These are phyloP conservation scores for Nansenia antarctica DNA, from an alignment of 2,113 vertebrate species.

Conservation along the genomic window DNA sequence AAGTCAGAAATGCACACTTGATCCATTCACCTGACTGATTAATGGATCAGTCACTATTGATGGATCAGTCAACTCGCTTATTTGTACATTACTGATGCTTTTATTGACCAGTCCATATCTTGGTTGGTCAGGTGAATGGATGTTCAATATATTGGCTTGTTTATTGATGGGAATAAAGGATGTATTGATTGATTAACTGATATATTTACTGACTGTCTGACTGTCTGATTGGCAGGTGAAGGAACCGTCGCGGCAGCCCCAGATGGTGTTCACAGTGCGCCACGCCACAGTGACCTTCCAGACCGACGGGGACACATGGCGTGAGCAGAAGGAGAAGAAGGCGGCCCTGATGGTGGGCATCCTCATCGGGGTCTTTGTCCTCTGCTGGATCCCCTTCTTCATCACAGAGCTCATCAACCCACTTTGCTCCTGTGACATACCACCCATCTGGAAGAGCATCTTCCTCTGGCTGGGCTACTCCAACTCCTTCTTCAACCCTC, in stretches of 20 bases:
- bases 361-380: constrained; percentile 92
- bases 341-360: constrained; percentile 96
- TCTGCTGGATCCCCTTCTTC: constrained; percentile 98
- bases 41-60: background rate
- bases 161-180: background rate
- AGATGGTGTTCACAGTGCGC: constrained; percentile 87
- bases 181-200: background rate
- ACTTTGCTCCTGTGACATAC: constrained; percentile 87
- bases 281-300: constrained; percentile 89
- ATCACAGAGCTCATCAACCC: constrained; percentile 91
- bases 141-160: constrained; percentile 3
- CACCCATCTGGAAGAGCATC: constrained; percentile 92
- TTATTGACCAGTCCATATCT: background rate
- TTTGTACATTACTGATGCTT: background rate
- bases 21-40: background rate
- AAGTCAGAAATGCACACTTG: background rate
- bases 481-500: constrained; percentile 97
- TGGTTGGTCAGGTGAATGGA: background rate
- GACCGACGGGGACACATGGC: constrained; percentile 88
- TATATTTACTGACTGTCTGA: constrained; percentile 17
- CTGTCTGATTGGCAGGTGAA: constrained; percentile 76
- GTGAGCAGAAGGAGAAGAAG: constrained; percentile 92
- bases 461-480: constrained; percentile 98
- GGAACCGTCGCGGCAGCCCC: constrained; percentile 79
- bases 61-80: too few species aligned